Evolutionary conservation across 2,113 vertebrate genomes (phyloP), one percentile per base, ranked within the genome.

Genomic region (Zapus hudsonius): DNA sequence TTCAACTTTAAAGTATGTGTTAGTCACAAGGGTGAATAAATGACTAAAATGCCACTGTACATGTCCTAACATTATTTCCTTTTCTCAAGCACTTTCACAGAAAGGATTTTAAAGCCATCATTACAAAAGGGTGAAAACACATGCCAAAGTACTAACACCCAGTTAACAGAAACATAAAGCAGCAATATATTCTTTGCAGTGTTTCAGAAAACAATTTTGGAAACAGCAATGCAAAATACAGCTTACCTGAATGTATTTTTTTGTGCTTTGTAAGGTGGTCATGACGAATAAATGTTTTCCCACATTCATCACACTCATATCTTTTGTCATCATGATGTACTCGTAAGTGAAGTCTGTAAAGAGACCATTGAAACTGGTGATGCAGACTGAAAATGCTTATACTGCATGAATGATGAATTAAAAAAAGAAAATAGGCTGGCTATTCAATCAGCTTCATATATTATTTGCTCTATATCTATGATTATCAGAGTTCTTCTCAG

Each of bases 231-330:
- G 59, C 83, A 95, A 96, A 87, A 16, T 81, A 93, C n/a, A 19
- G 70, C 95, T 59, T 97, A 99, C 99, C 99, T 79, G 99, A 99
- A 96, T 99, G 99, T 97, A 99, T 99, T 97, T 99, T 99, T 97
- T 99, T 99, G 98, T 99, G 99, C 97, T 99, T 99, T 95, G 99
- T 99, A 85, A 99, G 98, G 96, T 99, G 99, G 94, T 99, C 99
- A 55, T 99, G 99, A 11, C 99, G 99, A 94, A 99, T 99, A 96
- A 99, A 99, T 0, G 99, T 99, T 94, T 99, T 99, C 61, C 99
- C 99, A 88, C 99, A 99, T 94, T 99, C 98, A n/a, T 99, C 99
- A 93, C 99, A 99, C 95, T 99, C 99, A 0, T 99, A 99, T 64
- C 99, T 99, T 94, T 99, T 99, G 96, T 99, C 99, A 55, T 99